Base-by-base conservation (phyloP, 2,113 vertebrate genomes). In the Vimba vimba region DNA sequence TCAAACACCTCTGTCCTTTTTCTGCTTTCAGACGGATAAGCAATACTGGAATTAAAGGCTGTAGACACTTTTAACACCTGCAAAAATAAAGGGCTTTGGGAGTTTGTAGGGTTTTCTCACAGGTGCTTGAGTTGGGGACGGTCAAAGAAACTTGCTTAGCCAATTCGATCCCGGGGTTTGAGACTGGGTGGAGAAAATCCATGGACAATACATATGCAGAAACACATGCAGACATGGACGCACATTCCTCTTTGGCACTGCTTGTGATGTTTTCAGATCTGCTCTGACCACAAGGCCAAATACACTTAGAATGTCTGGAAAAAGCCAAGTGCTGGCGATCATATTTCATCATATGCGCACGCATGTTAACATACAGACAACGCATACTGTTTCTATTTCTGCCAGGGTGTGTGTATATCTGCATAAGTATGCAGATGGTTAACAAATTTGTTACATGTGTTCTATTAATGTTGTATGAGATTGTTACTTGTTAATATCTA, bases 61-160 rank as follows among this genome's bases (percentile, higher is more conserved):
- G 64, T 60, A 87, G 73, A 77, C 43, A 33, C 83, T 59, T 93
- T 93, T 88, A 89, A 95, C 96, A 97, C 95, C 95, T 97, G 96
- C 94, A 95, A 90, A 96, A 97, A 97, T 95, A 98, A 93, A 90
- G 55, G 79, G 23, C 62, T 79, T 77, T 80, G 74, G 25, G 17
- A 82, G 71, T 59, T 2, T 71, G 57, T 85, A 80, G 92, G 90
- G 73, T 59, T 81, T 85, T 87, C 87, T 80, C 83, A 69, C 79
- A 78, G 84, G 88, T 39, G 69, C 78, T 55, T 25, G 36, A 43
- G 43, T 77, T 36, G 76, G 68, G 71, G 81, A 57, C 21, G 55
- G 19, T 79, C 71, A 74, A 66, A 84, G 43, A 85, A 82, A 68
- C 30, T 50, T n/a, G 39, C 78, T 87, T 82, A 88, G 83, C 75